Base-by-base conservation (phyloP, 37 sponge, comb jelly and placozoan genomes). In the Crambe crambe region DNA sequence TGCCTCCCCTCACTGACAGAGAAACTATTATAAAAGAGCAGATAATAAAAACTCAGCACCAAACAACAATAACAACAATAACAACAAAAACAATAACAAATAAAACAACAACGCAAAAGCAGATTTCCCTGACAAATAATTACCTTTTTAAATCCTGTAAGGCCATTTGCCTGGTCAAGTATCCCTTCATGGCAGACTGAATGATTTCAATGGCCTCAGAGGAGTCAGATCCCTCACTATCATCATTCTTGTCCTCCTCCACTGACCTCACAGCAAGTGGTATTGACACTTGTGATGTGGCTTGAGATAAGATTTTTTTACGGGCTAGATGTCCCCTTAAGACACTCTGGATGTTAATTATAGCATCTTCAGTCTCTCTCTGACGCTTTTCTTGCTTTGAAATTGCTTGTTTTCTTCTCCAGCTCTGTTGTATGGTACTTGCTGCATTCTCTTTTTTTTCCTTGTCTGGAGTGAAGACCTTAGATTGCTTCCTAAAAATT, bases 261-360 rank as follows among this genome's bases (percentile, higher is more conserved):
- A 5, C 12, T 6, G 51, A 12, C 10, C 6, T 47, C 6, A 47
- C 51, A 47, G 51, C 10, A 47, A 15, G 6, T 6, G 51, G 51
- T 15, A 12, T 15, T 15, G 6, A 12, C 10, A 47, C 10, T 15
- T 47, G 51, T 15, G 51, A 47, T 47, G 12, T 47, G 15, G 63
- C 6, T 54, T 18, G n/a, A 35, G 38, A 68, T 36, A 68, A 31
- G 47, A 80, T 23, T 10, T 75, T 30, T 54, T 58, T 71, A 6
- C 87, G 68, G 18, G 70, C 39, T 3, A 75, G 25, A n/a, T 87
- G 87, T 32, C 71, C 82, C 26, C 69, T 65, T n/a, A 87, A 38
- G 22, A 60, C 68, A 58, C 81, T 38, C 70, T 87, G 87, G n/a
- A 87, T 51, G 38, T 75, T 27, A 15, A 58, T 37, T 9, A 58